Evolutionary conservation across 30 jellyfish, hydroid and myxozoan genomes (phyloP).

Genomic region (Pseudorhiza aurosa): DNA sequence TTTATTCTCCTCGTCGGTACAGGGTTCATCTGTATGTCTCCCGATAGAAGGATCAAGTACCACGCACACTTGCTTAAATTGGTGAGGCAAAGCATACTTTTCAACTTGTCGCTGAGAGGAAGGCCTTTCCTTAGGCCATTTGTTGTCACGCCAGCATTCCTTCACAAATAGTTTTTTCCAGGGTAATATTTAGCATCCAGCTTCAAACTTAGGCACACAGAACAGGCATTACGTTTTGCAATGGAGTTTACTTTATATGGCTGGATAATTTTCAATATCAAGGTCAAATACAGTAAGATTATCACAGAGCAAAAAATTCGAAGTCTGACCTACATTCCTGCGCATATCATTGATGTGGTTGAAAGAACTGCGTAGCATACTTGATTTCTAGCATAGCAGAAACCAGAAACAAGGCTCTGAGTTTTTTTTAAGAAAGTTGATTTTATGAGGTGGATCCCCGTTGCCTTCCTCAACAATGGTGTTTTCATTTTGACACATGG

Average conservation of each 20-base stretch:
- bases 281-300: constrained; percentile 55
- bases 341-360: no score
- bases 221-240: constrained; percentile 64
- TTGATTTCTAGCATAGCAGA: no score
- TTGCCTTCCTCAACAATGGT: no score
- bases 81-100: constrained; percentile 65
- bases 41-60: constrained; percentile 49
- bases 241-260: constrained; percentile 43
- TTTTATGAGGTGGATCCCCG: no score
- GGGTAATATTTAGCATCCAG: constrained; percentile 65
- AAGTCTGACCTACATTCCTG: constrained; percentile 65
- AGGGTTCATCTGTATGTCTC: constrained; percentile 52
- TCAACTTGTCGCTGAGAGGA: constrained; percentile 66
- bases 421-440: no score
- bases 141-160: constrained; percentile 51
- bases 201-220: constrained; percentile 59
- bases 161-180: constrained; percentile 59
- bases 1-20: constrained; percentile 67
- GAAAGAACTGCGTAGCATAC: no score
- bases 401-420: no score
- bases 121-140: constrained; percentile 72
- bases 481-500: no score
- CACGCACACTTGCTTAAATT: constrained; percentile 54
- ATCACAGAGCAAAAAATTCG: constrained; percentile 60
- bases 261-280: constrained; percentile 63